Evolutionary conservation across 2,888 invertebrate genomes (phyloP), one percentile per base, ranked within the genome.

Genomic region (Euphydryas editha): DNA sequence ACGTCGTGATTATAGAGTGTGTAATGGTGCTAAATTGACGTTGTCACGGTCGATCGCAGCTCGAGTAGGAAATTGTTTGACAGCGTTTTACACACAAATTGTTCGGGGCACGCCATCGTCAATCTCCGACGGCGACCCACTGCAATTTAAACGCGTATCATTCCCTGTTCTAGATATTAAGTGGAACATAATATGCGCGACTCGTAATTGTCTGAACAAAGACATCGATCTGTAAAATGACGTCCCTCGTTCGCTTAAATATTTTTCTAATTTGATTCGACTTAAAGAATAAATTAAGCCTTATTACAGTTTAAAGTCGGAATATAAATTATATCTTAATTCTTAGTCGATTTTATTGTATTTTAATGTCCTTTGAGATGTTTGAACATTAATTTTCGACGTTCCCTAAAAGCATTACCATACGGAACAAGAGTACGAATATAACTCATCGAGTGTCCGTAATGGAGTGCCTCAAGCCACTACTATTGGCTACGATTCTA

Each of bases 61-160:
- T 54, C 54, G 54, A 54, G 54, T 54, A 54, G 54, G 17, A 54
- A 54, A 54, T 54, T 18, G 54, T 36, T 54, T 54, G 54, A 54
- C 54, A 54, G 54, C 54, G 54, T 54, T 54, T 36, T 54, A 54
- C 54, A 54, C 54, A 54, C 54, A 54, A 54, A 54, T 54, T 54
- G 54, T 54, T 54, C 54, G 54, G 21, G 17, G 30, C 54, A 54
- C 54, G 54, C 54, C 54, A 54, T 54, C 54, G 36, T 17, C 17
- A 8, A 11, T 36, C 30, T n/a, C 24, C 36, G 30, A 15, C 46
- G n/a, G 30, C 36, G 11, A 17, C 30, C 10, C 17, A 17, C 21
- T 36, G n/a, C 11, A 30, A 54, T 54, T 54, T 54, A 54, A 54
- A 8, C 10, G 54, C 11, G 30, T 17, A 21, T 15, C 36, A 36